Base-by-base conservation (phyloP, 2,797 vertebrate species). In the Acridotheres tristis region DNA sequence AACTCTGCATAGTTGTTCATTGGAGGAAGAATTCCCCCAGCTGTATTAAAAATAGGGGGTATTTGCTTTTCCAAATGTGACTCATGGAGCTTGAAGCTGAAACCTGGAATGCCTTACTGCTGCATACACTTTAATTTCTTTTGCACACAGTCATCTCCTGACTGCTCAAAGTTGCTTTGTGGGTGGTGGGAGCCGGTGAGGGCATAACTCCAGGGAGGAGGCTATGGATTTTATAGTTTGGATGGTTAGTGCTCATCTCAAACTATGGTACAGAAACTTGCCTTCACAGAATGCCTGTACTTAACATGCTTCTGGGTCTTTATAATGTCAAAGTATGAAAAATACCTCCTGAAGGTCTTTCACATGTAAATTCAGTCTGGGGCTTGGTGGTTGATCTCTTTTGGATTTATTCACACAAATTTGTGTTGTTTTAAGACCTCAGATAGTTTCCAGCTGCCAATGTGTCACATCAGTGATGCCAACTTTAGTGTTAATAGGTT, bases 261-360 rank as follows among this genome's bases (percentile, higher is more conserved):
- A 86, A 27, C 17, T 29, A 5, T 5, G 25, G 20, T 79, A 25
- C 26, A 55, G 79, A 67, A 84, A 48, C 34, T 50, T 53, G 30
- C 16, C 54, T 40, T 58, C 43, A 62, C 19, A 66, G 79, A 74
- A 34, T 29, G 7, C 11, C 16, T 40, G 9, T 30, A 59, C 11
- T 55, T 79, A 36, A 32, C 4, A 5, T 40, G 29, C n/a, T 71
- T 30, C 21, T 42, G 16, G 3, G 10, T 66, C 32, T 83, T 61
- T 34, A 36, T 38, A 17, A 63, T 51, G 27, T 3, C 2, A 25
- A 54, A 63, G 2, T 38, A 13, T 7, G 23, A 77, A 38, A 75
- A 71, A 57, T 22, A 10, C 1, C 8, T 43, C n/a, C 8, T 9
- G 14, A 45, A 19, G 5, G 9, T 65, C 0, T 1, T 83, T 66